Conservation (phyloP, 2,888 invertebrate genomes). For the Hirtodrosophila trivittata region DNA sequence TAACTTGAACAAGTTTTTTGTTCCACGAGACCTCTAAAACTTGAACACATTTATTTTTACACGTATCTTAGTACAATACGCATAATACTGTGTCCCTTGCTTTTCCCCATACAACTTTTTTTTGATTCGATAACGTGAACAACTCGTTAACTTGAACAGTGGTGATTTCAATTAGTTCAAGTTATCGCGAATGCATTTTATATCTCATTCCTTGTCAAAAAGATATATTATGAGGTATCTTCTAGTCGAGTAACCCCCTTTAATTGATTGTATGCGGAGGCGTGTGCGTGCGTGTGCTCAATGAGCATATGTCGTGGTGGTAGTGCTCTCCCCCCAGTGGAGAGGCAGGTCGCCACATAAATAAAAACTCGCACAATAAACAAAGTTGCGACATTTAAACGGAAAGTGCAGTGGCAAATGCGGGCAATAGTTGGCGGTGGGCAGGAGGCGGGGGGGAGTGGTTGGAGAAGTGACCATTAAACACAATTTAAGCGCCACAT, state of each 20-base stretch:
- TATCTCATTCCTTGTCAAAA: too few relatives aligned
- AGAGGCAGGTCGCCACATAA: slow-evolving; percentile 40
- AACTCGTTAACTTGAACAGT: too few relatives aligned
- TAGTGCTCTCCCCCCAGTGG: slow-evolving; percentile 28
- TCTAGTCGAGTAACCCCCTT: not conserved
- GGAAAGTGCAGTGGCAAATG: slow-evolving; percentile 59
- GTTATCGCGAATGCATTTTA: too few relatives aligned
- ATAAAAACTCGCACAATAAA: slow-evolving; percentile 54
- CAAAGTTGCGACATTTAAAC: slow-evolving; percentile 68
- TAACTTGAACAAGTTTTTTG: too few relatives aligned
- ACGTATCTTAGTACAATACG: too few relatives aligned
- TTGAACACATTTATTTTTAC: too few relatives aligned
- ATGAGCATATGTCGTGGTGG: slow-evolving; percentile 43
- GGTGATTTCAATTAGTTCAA: too few relatives aligned
- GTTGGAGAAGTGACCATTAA: slow-evolving; percentile 60
- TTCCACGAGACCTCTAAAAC: too few relatives aligned
- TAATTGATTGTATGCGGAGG: slow-evolving; percentile 32
- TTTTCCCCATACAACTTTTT: too few relatives aligned
- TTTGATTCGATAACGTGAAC: too few relatives aligned
- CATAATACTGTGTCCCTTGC: too few relatives aligned
- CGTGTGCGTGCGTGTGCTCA: slow-evolving; percentile 47
- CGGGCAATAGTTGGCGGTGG: not conserved
- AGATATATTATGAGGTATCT: not conserved
- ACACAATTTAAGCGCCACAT: slow-evolving; percentile 71
- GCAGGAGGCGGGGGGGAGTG: not conserved